A percentile compares a stretch with the other conserved stretches of the same genome.
These are phyloP conservation scores for Caligus rogercresseyi DNA, from an alignment of 1,140 invertebrate species.

Conservation along the genomic window DNA sequence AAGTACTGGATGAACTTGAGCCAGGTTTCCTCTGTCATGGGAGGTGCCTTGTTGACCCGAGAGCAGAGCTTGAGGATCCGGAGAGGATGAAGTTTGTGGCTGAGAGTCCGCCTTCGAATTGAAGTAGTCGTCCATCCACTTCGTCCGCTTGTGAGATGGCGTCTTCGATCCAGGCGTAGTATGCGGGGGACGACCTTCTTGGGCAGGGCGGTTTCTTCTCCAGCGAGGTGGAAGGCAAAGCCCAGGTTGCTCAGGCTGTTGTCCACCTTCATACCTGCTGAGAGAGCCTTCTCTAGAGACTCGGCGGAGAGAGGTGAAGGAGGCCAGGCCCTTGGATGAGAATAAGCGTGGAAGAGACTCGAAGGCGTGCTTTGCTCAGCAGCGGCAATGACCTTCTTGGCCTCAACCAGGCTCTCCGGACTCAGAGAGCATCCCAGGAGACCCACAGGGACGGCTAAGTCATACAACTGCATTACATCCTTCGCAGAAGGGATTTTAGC, in stretches of 20 bases:
- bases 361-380: slow-evolving; percentile 23
- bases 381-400: background rate
- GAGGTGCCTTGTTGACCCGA: slow-evolving; percentile 45
- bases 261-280: slow-evolving; percentile 51
- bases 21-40: slow-evolving; percentile 53
- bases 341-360: slow-evolving; percentile 33
- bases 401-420: background rate
- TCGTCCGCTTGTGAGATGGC: slow-evolving; percentile 84
- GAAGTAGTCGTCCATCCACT: slow-evolving; percentile 63
- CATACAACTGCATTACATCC: background rate
- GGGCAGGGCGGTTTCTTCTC: slow-evolving; percentile 24
- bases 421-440: background rate
- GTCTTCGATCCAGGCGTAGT: slow-evolving; percentile 65
- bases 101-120: slow-evolving; percentile 77
- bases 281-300: slow-evolving; percentile 43
- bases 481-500: background rate
- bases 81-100: slow-evolving; percentile 44
- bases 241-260: slow-evolving; percentile 48
- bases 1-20: slow-evolving; percentile 83
- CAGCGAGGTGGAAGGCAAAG: slow-evolving; percentile 11
- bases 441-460: background rate
- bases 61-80: slow-evolving; percentile 52
- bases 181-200: slow-evolving; percentile 38
- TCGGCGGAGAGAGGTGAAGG: slow-evolving; percentile 31
- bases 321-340: slow-evolving; percentile 30